Base-by-base conservation (phyloP, 2,888 invertebrate species). In the Notodonta dromedarius region DNA sequence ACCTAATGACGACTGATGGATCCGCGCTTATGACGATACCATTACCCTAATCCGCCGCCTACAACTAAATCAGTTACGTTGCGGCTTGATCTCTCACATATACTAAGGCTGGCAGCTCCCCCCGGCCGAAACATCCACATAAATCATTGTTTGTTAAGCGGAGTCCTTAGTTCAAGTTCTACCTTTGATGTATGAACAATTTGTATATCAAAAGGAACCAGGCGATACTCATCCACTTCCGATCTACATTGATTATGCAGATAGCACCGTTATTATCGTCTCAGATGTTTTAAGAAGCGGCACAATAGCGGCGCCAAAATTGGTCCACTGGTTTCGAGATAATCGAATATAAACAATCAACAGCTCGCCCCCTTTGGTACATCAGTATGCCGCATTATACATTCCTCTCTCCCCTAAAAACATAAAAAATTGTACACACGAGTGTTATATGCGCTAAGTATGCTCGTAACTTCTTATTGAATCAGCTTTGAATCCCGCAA, bases 1-100 rank as follows among this genome's bases (percentile, higher is more conserved):
- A 79, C 82, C 75, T 91, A 92, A 92, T 92, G 89, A 90, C 88
- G 90, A 92, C 89, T 88, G 91, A 92, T 91, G 90, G 89, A 86
- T 87, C 79, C 79, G 71, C 74, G 83, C 85, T 87, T 85, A 88
- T 88, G 86, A 88, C 83, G 84, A 87, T 87, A 83, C 87, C 86
- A 88, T 88, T 89, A 88, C 83, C 78, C 74, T 75, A 80, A 81
- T 80, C 80, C 80, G 84, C 78, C 79, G 77, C 80, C 77, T 79
- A 71, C 79, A 81, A 84, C 85, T 87, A 87, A 89, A 89, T 87
- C 87, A 86, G 84, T 88, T 84, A 84, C 79, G 75, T 60, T 57
- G 60, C 60, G 60, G 67, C 72, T 64, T 75, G 78, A 79, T 83
- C 76, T 76, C 71, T 67, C 62, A 69, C 65, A 69, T 73, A 74